A percentile compares a stretch with the other conserved stretches of the same genome.
Conservation (phyloP, 1,140 invertebrate species). For the Macrobrachium nipponense region DNA sequence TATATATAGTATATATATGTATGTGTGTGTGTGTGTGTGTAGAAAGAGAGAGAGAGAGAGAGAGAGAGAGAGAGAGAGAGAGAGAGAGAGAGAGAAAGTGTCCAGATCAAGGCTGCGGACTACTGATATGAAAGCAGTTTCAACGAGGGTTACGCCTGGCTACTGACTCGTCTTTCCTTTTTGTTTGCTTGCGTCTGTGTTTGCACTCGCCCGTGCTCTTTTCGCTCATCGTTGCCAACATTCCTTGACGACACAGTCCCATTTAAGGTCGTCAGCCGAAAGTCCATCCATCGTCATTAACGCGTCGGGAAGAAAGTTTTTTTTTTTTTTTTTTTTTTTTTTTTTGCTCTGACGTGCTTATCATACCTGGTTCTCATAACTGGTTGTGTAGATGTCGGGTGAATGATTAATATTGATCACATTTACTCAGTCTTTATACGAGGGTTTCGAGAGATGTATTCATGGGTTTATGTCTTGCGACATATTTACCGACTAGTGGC, state of each 20-base stretch:
- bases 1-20: slow-evolving; percentile 8
- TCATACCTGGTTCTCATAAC: no score
- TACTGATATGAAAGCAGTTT: not conserved
- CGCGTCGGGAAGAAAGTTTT: no score
- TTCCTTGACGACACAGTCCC: no score
- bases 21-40: not conserved
- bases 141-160: not conserved
- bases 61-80: slow-evolving; percentile 16
- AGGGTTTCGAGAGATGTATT: no score
- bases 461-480: no score
- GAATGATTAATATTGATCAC: no score
- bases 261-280: not conserved
- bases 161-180: not conserved
- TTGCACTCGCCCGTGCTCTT: not conserved
- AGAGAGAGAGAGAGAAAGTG: not conserved
- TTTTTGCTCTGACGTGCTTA: no score
- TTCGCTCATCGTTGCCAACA: no score
- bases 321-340: no score
- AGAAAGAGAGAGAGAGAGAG: slow-evolving; percentile 12
- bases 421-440: no score
- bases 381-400: no score
- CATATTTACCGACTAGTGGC: no score
- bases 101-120: not conserved
- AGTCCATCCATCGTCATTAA: not conserved
- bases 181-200: not conserved